Evolutionary conservation across 2,888 invertebrate genomes (phyloP).

Genomic region (Nasonia oneida): DNA sequence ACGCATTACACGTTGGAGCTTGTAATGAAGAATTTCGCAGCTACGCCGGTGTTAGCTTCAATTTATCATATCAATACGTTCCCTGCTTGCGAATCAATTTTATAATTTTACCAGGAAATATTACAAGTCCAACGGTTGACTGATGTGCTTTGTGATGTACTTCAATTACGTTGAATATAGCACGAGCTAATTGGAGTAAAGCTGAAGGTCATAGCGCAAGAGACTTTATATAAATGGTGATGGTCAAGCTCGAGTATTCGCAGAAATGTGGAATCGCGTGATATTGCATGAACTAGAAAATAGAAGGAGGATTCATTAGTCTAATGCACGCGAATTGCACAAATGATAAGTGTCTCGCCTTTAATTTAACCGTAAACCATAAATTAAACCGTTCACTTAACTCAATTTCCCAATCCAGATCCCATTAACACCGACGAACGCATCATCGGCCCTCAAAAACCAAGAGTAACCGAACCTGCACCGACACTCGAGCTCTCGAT

Average conservation of each 20-base stretch:
- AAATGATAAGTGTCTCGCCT: too few relatives aligned
- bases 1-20: constrained; percentile 15
- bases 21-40: constrained; percentile 22
- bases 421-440: too few relatives aligned
- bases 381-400: neutral
- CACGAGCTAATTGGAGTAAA: too few relatives aligned
- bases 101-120: too few relatives aligned
- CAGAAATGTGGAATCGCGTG: neutral
- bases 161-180: too few relatives aligned
- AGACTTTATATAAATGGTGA: neutral
- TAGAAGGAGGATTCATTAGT: neutral
- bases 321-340: neutral
- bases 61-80: constrained; percentile 14
- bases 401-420: too few relatives aligned
- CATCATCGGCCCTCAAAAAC: too few relatives aligned
- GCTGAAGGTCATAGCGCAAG: too few relatives aligned
- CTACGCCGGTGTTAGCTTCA: neutral
- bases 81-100: neutral
- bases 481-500: too few relatives aligned
- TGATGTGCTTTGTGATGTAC: too few relatives aligned
- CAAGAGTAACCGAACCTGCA: too few relatives aligned
- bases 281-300: neutral
- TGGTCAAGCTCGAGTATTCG: neutral
- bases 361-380: neutral
- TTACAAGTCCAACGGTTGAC: too few relatives aligned